phyloP scores from a whole-genome alignment of 2,113 vertebrate genomes.

The Daboia siamensis region DNA sequence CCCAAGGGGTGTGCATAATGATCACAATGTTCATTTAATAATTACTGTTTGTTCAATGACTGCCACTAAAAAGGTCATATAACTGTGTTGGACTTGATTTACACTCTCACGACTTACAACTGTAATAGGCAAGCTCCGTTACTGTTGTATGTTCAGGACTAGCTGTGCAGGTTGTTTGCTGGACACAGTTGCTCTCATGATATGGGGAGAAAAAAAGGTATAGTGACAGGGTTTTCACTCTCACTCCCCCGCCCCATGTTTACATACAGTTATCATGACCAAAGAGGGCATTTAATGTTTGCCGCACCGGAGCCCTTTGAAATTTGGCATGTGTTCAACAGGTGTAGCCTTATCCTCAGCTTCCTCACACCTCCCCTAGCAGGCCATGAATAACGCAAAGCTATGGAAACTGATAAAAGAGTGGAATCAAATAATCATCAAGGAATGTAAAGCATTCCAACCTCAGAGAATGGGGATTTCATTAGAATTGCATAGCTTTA shows the following conservation, averaged over 20 bases:
- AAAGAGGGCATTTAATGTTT: neutral
- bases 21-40: neutral
- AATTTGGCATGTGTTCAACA: neutral
- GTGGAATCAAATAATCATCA: neutral
- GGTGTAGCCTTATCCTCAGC: neutral
- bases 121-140: neutral
- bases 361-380: neutral
- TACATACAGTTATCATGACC: neutral
- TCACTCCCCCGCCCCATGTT: neutral
- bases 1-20: neutral
- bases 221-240: neutral
- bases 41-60: neutral
- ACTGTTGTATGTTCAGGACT: neutral
- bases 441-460: neutral
- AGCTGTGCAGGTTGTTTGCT: neutral
- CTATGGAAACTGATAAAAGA: neutral
- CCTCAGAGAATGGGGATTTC: neutral
- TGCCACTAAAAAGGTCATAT: neutral
- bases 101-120: neutral
- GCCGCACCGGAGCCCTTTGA: neutral
- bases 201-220: neutral
- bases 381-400: neutral
- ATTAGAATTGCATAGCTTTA: neutral
- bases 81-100: neutral
- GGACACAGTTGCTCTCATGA: neutral